A percentile compares a stretch with the other conserved stretches of the same genome.
These are phyloP conservation scores for Dipodomys merriami DNA, from an alignment of 2,113 vertebrate genomes.

Conservation along the genomic window DNA sequence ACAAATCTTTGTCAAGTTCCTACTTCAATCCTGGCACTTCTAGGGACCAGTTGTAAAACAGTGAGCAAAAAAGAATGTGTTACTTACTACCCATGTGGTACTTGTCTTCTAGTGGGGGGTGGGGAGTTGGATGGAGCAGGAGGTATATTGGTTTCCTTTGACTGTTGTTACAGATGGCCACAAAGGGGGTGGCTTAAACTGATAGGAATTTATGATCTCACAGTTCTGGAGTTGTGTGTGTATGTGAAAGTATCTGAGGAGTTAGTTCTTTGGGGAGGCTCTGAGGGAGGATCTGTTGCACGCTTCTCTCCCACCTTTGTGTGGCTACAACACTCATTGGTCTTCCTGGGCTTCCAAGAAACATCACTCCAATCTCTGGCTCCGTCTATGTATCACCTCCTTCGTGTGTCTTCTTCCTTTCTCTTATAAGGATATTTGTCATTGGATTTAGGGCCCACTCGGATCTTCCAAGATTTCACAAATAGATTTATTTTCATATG, in stretches of 20 bases:
- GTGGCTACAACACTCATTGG: neutral
- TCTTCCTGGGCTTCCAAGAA: neutral
- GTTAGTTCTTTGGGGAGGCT: neutral
- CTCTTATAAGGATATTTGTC: neutral
- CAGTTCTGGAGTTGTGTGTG: neutral
- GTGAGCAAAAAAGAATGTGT: neutral
- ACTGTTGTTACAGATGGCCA: neutral
- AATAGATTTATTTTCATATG: neutral
- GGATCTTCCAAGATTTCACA: conserved; percentile 16
- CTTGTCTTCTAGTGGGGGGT: neutral
- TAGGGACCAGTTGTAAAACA: neutral
- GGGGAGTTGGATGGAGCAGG: neutral
- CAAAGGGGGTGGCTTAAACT: neutral
- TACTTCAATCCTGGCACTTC: neutral
- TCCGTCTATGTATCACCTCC: neutral
- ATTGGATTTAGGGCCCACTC: neutral
- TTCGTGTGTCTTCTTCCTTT: neutral
- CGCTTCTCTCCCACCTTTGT: neutral
- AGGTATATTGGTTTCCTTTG: neutral
- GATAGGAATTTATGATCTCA: neutral
- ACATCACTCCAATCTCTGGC: no score
- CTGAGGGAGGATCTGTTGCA: neutral
- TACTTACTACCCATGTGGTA: neutral
- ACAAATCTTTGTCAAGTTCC: neutral
- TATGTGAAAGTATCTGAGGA: neutral